phyloP scores from a whole-genome alignment of 2,888 invertebrate species.

The Drosophila nigricruria region DNA sequence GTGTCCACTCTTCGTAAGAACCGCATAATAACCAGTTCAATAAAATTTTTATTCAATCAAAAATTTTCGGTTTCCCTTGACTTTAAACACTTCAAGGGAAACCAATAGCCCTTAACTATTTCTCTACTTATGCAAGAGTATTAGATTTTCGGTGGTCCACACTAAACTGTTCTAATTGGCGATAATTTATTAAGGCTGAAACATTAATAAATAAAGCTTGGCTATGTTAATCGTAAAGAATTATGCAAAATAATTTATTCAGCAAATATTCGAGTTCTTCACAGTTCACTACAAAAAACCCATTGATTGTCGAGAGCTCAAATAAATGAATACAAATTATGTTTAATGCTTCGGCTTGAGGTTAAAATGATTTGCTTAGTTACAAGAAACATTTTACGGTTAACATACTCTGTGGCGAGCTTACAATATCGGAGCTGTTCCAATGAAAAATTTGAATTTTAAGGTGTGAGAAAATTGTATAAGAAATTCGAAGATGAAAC shows the following conservation, averaged over 20 bases:
- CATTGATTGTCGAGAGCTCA: too few relatives aligned
- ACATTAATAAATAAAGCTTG: neutral
- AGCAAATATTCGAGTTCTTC: neutral
- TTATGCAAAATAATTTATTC: neutral
- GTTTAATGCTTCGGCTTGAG: neutral
- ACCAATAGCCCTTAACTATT: too few relatives aligned
- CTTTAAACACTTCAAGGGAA: neutral
- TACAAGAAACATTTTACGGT: neutral
- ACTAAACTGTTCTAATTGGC: neutral
- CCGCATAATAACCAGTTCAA: neutral
- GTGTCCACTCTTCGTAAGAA: neutral
- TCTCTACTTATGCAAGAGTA: neutral
- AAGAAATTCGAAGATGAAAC: constrained; percentile 17
- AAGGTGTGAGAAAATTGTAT: constrained; percentile 7
- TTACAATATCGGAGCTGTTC: neutral
- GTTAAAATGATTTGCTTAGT: neutral
- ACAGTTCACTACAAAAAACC: neutral
- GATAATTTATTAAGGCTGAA: neutral
- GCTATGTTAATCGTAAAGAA: neutral
- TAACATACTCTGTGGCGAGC: neutral
- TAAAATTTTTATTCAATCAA: neutral
- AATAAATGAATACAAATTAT: neutral
- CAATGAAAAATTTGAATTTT: constrained; percentile 30
- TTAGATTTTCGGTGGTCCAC: neutral
- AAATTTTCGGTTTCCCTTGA: neutral